Conservation (phyloP, 2,113 vertebrate genomes). For the Rallus limicola region DNA sequence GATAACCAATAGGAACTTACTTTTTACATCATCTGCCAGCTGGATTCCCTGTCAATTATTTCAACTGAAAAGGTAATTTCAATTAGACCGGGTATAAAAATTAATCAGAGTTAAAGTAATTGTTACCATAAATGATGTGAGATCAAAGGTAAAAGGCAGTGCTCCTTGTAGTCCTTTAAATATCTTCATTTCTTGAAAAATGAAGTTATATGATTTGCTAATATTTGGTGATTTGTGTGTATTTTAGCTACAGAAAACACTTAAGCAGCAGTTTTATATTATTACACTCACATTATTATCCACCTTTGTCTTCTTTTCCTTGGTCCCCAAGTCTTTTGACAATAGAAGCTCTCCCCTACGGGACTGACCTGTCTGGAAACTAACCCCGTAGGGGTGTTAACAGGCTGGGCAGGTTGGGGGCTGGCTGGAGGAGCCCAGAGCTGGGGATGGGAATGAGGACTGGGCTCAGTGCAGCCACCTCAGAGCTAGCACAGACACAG, state of each 20-base stretch:
- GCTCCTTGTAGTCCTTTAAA: not conserved
- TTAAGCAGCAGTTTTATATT: not conserved
- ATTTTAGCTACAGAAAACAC: not conserved
- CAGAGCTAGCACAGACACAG: not conserved
- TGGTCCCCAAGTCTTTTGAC: not conserved
- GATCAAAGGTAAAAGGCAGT: not conserved
- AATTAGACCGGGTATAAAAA: not conserved
- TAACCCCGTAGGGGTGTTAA: not conserved
- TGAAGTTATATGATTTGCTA: not conserved
- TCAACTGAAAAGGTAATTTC: not conserved
- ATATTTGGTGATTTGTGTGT: not conserved
- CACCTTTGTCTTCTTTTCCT: not conserved
- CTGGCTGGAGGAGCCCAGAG: not conserved
- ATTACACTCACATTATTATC: not conserved
- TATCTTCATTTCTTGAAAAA: not conserved
- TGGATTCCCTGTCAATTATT: not conserved
- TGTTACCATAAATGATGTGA: not conserved
- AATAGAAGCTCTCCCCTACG: not conserved
- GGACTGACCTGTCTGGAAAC: not conserved
- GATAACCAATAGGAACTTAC: not conserved
- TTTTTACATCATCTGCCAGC: not conserved
- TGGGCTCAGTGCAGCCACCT: not conserved
- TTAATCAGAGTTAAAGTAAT: not conserved
- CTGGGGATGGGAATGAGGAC: not conserved
- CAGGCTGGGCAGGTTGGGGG: rapidly evolving